Percentiles rank a stretch among this genome's conserved stretches.
Conservation (phyloP, 1,140 invertebrate genomes). For the Epicauta chinensis region DNA sequence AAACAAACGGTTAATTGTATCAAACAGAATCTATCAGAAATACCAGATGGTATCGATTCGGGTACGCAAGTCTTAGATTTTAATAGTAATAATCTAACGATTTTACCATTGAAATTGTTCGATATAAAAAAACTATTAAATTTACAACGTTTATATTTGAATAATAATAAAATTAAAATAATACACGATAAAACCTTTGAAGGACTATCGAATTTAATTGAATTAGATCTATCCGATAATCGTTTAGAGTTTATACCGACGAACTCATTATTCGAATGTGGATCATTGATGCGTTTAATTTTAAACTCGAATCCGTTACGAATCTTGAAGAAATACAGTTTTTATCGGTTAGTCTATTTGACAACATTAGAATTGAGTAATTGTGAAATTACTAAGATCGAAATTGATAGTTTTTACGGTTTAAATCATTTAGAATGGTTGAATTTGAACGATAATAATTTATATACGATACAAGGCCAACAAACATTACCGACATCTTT, state of each 20-base stretch:
- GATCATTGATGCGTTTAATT: slow-evolving; percentile 70
- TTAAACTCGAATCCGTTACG: slow-evolving; percentile 74
- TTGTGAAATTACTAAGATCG: slow-evolving; percentile 67
- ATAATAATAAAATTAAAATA: slow-evolving; percentile 64
- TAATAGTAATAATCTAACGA: slow-evolving; percentile 71
- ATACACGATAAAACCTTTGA: slow-evolving; percentile 72
- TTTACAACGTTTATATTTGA: slow-evolving; percentile 77
- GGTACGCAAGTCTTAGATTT: slow-evolving; percentile 84
- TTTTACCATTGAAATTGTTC: slow-evolving; percentile 66
- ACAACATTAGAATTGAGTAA: slow-evolving; percentile 74
- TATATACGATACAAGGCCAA: slow-evolving; percentile 60
- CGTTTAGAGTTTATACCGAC: slow-evolving; percentile 66
- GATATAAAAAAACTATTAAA: slow-evolving; percentile 70
- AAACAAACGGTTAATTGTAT: slow-evolving; percentile 84
- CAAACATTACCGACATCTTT: slow-evolving; percentile 63
- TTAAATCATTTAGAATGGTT: slow-evolving; percentile 76
- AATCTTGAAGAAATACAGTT: slow-evolving; percentile 60
- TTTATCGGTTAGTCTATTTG: slow-evolving; percentile 64
- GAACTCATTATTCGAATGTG: slow-evolving; percentile 66
- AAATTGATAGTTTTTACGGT: slow-evolving; percentile 72
- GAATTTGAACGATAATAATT: slow-evolving; percentile 70
- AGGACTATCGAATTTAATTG: slow-evolving; percentile 78
- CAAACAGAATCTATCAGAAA: slow-evolving; percentile 58
- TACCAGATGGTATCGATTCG: slow-evolving; percentile 73
- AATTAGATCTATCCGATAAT: slow-evolving; percentile 80